Evolutionary conservation across 2,113 vertebrate genomes (phyloP).

Genomic region (Herpetotheres cachinnans): DNA sequence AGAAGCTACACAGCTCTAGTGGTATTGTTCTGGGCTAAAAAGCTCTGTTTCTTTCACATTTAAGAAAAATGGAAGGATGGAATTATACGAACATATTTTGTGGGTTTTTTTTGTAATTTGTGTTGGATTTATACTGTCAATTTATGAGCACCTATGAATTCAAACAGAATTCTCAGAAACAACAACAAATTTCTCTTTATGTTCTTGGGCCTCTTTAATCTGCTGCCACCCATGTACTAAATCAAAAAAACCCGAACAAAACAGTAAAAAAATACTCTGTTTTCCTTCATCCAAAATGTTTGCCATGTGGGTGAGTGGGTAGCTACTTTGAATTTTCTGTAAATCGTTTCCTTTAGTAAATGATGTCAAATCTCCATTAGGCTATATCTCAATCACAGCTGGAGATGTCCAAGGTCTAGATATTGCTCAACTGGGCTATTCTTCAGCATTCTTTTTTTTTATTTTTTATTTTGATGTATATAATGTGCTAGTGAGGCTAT

Average conservation of each 20-base stretch:
- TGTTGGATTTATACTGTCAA: accelerated
- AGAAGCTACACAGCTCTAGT: not conserved
- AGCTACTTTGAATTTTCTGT: not conserved
- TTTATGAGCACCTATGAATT: not conserved
- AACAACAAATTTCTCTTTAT: not conserved
- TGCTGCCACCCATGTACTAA: not conserved
- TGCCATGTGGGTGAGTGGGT: not conserved
- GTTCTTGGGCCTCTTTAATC: not conserved
- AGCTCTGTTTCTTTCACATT: not conserved
- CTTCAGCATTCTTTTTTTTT: not conserved
- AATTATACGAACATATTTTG: not conserved
- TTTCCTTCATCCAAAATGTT: not conserved
- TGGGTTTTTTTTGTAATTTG: not conserved
- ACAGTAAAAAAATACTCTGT: not conserved
- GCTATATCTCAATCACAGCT: not conserved
- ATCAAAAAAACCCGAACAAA: not conserved
- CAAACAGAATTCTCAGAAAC: not conserved
- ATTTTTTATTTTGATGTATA: not conserved
- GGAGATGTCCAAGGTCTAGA: not conserved
- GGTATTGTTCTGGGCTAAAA: not conserved
- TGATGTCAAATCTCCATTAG: not conserved
- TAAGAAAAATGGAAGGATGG: not conserved
- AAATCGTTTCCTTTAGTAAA: not conserved
- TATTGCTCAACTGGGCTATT: not conserved
- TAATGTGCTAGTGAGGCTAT: not conserved